Conservation (phyloP, 2,888 invertebrate genomes). For the Neuroscelio doddi region DNA sequence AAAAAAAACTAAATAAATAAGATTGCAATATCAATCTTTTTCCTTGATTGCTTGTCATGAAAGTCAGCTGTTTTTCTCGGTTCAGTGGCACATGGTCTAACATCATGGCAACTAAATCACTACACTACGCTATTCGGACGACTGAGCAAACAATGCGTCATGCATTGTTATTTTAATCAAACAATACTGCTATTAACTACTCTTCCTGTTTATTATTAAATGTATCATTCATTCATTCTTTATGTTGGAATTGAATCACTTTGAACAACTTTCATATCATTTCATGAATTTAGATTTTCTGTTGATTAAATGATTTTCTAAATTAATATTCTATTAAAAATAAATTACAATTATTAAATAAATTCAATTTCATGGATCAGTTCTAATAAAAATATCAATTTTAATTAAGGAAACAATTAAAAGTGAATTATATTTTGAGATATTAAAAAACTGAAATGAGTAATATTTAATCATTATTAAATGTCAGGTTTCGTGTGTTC, state of each 20-base stretch:
- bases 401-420: no score
- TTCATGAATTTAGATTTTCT: no score
- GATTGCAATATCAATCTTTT: no score
- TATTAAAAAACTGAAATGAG: no score
- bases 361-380: no score
- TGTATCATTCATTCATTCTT: constrained; percentile 32
- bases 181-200: constrained; percentile 47
- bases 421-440: no score
- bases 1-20: no score
- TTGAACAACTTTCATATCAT: neutral
- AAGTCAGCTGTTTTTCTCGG: constrained; percentile 11
- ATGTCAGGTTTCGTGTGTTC: constrained; percentile 3
- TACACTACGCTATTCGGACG: constrained; percentile 12
- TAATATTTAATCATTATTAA: constrained; percentile 3
- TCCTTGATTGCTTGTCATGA: neutral
- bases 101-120: constrained; percentile 33
- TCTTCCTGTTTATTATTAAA: constrained; percentile 52
- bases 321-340: no score
- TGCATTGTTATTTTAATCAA: constrained; percentile 45
- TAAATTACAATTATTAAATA: no score
- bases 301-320: no score
- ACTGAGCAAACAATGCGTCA: constrained; percentile 36
- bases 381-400: no score
- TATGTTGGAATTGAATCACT: constrained; percentile 16
- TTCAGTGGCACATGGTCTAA: constrained; percentile 31